Evolutionary conservation across 2,888 invertebrate genomes (phyloP).

Genomic region (Elegia similella): DNA sequence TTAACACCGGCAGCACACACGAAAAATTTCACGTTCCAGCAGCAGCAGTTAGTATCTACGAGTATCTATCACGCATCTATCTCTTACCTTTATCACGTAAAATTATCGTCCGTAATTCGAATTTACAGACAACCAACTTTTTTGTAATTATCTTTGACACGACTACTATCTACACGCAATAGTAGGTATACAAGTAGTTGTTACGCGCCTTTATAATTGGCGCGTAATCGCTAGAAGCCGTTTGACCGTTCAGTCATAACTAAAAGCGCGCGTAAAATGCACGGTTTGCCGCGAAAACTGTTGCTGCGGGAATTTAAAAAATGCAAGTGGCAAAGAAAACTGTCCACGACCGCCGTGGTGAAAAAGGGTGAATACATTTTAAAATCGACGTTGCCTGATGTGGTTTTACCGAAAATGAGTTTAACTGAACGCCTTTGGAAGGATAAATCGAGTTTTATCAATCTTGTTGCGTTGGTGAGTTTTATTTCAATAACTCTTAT

Average conservation of each 20-base stretch:
- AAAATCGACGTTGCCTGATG: constrained; percentile 56
- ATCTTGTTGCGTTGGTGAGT: constrained; percentile 68
- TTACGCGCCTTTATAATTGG: constrained; percentile 5
- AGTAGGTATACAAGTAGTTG: neutral
- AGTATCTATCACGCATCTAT: too few relatives aligned
- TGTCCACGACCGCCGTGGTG: constrained; percentile 47
- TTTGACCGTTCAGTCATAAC: constrained; percentile 21
- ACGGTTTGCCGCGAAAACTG: constrained; percentile 57
- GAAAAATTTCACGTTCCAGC: too few relatives aligned
- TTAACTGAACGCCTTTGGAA: constrained; percentile 62
- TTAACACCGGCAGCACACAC: too few relatives aligned
- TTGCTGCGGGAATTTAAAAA: constrained; percentile 59
- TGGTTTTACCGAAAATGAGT: constrained; percentile 53
- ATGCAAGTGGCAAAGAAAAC: constrained; percentile 54
- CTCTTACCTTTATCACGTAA: too few relatives aligned
- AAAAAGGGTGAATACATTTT: constrained; percentile 56
- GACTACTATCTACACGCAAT: too few relatives aligned
- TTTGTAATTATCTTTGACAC: too few relatives aligned
- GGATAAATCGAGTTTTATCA: constrained; percentile 48
- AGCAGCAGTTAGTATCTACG: too few relatives aligned
- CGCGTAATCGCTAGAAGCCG: constrained; percentile 5
- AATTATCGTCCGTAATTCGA: too few relatives aligned
- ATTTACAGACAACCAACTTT: too few relatives aligned
- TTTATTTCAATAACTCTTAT: neutral
- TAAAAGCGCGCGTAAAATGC: constrained; percentile 49